These are phyloP conservation scores for Pollenia labialis DNA, from an alignment of 2,888 invertebrate species.

Conservation along the genomic window DNA sequence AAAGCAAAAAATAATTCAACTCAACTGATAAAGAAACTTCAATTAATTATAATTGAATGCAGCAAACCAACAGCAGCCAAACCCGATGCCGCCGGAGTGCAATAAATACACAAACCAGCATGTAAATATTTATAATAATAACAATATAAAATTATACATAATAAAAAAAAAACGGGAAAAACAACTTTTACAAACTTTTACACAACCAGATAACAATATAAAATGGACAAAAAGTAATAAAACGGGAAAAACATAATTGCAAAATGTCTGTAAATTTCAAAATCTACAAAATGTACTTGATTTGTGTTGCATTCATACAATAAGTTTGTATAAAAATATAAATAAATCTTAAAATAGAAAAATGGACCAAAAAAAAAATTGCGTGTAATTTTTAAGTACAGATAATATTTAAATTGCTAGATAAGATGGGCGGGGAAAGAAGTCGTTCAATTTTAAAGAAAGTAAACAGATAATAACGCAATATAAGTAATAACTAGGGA, in stretches of 20 bases:
- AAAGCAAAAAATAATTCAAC: conserved; percentile 33
- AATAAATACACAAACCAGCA: conserved; percentile 14
- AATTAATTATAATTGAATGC: conserved; percentile 70
- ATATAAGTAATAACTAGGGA: no score
- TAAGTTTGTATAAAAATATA: background rate
- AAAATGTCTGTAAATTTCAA: conserved; percentile 16
- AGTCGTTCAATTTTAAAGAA: no score
- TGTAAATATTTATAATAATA: conserved; percentile 16
- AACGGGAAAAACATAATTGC: conserved; percentile 20
- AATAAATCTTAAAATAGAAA: conserved; percentile 38
- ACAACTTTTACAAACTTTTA: conserved; percentile 32
- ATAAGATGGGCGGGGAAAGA: background rate
- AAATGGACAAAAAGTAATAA: background rate
- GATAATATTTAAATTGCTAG: background rate
- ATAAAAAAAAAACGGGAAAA: conserved; percentile 34
- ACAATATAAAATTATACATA: conserved; percentile 15
- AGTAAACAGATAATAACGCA: no score
- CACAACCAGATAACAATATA: conserved; percentile 2
- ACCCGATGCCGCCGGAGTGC: conserved; percentile 2
- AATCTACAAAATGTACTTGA: conserved; percentile 11
- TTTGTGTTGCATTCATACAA: background rate
- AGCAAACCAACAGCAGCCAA: conserved; percentile 40
- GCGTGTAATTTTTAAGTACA: background rate
- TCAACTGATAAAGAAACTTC: conserved; percentile 70
- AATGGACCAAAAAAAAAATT: conserved; percentile 1